Evolutionary conservation across 2,113 vertebrate species (phyloP).

Genomic region (Ammodytes dubius): DNA sequence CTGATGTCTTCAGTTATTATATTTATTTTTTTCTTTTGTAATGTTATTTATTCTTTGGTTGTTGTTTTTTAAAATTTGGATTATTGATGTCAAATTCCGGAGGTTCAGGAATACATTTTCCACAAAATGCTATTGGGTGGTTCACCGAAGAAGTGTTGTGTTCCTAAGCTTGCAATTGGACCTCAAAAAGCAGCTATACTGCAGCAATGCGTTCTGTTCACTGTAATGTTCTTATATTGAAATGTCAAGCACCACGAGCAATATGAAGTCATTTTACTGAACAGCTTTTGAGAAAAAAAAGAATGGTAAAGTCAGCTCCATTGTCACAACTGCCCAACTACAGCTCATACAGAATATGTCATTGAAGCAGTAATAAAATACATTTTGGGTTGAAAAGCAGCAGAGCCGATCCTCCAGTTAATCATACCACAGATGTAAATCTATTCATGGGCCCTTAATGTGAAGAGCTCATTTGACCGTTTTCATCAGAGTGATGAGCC

Average conservation of each 20-base stretch:
- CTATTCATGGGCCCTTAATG: constrained; percentile 60
- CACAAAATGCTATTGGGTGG: too few species aligned
- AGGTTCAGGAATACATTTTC: too few species aligned
- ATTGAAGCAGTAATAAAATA: not conserved
- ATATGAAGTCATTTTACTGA: not conserved
- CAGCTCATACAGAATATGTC: too few species aligned
- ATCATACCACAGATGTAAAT: constrained; percentile 57
- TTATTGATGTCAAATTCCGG: too few species aligned
- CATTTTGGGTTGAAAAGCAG: not conserved
- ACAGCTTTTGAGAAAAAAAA: too few species aligned
- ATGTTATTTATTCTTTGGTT: too few species aligned
- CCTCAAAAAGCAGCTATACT: too few species aligned
- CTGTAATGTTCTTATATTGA: not conserved
- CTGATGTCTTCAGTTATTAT: not conserved
- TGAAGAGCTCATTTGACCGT: constrained; percentile 44
- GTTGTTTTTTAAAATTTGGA: too few species aligned
- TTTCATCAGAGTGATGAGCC: constrained; percentile 16
- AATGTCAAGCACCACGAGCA: not conserved
- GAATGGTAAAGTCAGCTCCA: too few species aligned
- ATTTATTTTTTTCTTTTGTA: not conserved
- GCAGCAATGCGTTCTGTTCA: not conserved
- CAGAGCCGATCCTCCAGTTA: constrained; percentile 29
- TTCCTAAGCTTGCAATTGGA: not conserved
- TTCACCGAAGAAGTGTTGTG: not conserved
- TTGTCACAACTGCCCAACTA: too few species aligned